phyloP scores from a whole-genome alignment of 2,797 vertebrate species.

The Danio aesculapii region DNA sequence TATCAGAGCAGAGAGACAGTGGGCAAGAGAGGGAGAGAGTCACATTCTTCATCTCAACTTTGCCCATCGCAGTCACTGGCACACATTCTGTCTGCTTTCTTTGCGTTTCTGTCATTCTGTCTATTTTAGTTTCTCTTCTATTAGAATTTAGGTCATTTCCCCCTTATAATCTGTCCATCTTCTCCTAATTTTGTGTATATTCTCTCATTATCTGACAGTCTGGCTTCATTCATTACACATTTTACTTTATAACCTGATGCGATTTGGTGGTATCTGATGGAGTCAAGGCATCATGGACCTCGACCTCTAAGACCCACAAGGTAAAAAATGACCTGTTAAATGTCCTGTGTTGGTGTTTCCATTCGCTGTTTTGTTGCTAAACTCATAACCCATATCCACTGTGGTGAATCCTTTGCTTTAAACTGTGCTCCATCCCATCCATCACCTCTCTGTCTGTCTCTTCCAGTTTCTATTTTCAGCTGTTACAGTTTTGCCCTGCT shows the following conservation, averaged over 20 bases:
- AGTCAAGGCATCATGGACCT: slow-evolving; percentile 45
- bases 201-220: slow-evolving; percentile 7
- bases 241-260: slow-evolving; percentile 14
- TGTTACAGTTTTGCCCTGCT: slow-evolving; percentile 5
- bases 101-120: not conserved
- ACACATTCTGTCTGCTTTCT: not conserved
- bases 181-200: not conserved
- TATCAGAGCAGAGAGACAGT: slow-evolving; percentile 63
- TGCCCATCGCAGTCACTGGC: slow-evolving; percentile 19
- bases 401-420: not conserved
- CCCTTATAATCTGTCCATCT: not conserved
- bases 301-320: slow-evolving; percentile 41
- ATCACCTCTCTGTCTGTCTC: not conserved
- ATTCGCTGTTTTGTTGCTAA: not conserved
- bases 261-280: slow-evolving; percentile 40
- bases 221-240: not conserved
- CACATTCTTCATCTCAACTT: slow-evolving; percentile 53
- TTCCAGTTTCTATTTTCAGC: not conserved
- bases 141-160: not conserved
- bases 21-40: slow-evolving; percentile 52
- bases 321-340: slow-evolving; percentile 35
- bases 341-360: not conserved
- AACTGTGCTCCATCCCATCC: not conserved
- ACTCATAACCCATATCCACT: not conserved
- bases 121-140: not conserved